These are phyloP conservation scores for Cephalopholis sonnerati DNA, from an alignment of 2,113 vertebrate genomes.

Conservation along the genomic window DNA sequence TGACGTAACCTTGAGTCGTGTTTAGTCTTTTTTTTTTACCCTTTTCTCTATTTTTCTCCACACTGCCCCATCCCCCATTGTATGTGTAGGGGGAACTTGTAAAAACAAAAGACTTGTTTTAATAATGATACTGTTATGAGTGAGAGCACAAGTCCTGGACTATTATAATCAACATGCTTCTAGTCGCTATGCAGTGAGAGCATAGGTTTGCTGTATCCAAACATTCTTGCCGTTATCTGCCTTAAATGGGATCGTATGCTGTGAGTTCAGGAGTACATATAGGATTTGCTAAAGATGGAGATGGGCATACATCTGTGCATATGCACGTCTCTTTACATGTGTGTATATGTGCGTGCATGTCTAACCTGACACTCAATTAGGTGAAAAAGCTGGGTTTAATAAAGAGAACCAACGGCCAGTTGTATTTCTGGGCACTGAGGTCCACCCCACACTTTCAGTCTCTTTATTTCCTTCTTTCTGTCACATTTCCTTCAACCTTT, in stretches of 20 bases:
- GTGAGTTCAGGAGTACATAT: slow-evolving; percentile 31
- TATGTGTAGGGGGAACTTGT: slow-evolving; percentile 51
- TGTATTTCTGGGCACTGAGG: slow-evolving; percentile 85
- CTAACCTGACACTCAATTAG: slow-evolving; percentile 62
- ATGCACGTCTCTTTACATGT: background rate
- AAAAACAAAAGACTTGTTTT: slow-evolving; percentile 78
- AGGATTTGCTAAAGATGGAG: slow-evolving; percentile 32
- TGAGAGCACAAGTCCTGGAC: slow-evolving; percentile 45
- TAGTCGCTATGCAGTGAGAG: slow-evolving; percentile 56
- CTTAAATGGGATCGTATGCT: slow-evolving; percentile 66
- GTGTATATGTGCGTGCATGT: background rate
- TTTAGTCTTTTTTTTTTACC: background rate
- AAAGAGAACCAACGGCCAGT: slow-evolving; percentile 72
- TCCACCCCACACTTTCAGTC: slow-evolving; percentile 42
- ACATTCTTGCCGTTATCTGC: slow-evolving; percentile 64
- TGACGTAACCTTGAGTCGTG: slow-evolving; percentile 53
- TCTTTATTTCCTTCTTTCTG: slow-evolving; percentile 51
- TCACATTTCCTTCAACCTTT: slow-evolving; percentile 58
- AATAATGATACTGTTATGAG: slow-evolving; percentile 72
- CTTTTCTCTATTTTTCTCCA: slow-evolving; percentile 12
- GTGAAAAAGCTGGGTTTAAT: slow-evolving; percentile 69
- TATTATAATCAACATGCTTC: slow-evolving; percentile 69
- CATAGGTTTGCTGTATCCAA: slow-evolving; percentile 44
- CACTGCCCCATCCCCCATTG: background rate
- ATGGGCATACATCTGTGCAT: slow-evolving; percentile 41